Base-by-base conservation (phyloP, 2,888 invertebrate genomes). In the Hypena proboscidalis region DNA sequence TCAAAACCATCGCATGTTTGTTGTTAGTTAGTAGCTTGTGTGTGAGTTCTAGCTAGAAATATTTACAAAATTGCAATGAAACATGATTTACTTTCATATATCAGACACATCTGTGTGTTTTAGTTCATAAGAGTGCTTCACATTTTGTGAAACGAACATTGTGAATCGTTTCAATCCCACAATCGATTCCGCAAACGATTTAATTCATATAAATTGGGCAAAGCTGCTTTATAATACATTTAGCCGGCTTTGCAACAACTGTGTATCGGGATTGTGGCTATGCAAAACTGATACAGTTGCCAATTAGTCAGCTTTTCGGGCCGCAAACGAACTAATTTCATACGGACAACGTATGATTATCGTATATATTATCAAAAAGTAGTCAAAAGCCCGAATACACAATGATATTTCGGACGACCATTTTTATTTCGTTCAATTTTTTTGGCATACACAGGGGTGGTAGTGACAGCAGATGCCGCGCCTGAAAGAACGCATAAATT, bases 211-310 rank as follows among this genome's bases (percentile, higher is more conserved):
- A 70, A 69, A 76, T 75, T 72, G 67, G 62, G 55, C 60, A 69
- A 77, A 77, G 70, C 74, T 65, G 70, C 70, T 74, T 68, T 69
- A 69, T 59, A 73, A 73, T 74, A 70, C 66, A 70, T 74, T 72
- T 70, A 73, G 61, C 58, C 45, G 62, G 71, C 61, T 76, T 74
- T 68, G 63, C 60, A 61, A 64, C 63, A 64, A 66, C 66, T 64
- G 61, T 70, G 57, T 67, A 54, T 64, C 48, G 61, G 70, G 50
- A 68, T 73, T 75, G 70, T 49, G 67, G 66, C 58, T 58, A 65
- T 67, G 57, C 68, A 61, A 61, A 66, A 64, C 66, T 56, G 56
- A 70, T 67, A 70, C 64, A 55, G 62, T 65, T 68, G 62, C 66
- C 69, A 77, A 74, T 76, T 77, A 74, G 67, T 61, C 56, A 62